Conservation (phyloP, 2,113 vertebrate genomes). For the Oncorhynchus kisutch region DNA sequence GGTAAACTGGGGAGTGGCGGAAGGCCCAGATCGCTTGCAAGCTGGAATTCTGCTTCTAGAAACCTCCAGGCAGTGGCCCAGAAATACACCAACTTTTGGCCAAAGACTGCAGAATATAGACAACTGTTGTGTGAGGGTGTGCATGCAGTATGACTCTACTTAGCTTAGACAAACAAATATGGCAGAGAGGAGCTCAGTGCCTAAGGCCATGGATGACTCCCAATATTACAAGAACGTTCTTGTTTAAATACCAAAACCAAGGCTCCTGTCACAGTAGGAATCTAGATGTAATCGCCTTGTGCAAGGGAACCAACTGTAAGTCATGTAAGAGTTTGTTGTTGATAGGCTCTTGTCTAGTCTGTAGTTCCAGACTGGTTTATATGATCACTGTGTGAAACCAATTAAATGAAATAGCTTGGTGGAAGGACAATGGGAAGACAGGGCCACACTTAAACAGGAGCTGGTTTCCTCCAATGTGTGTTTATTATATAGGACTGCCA, state of each 20-base stretch:
- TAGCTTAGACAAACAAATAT: no score
- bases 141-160: no score
- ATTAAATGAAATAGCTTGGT: no score
- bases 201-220: no score
- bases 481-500: not conserved
- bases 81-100: not conserved
- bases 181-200: no score
- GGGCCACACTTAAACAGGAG: not conserved
- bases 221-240: not conserved
- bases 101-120: not conserved
- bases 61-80: not conserved
- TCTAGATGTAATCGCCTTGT: no score
- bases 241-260: not conserved
- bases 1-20: conserved; percentile 70
- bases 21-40: not conserved
- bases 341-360: not conserved
- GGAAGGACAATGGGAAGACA: not conserved
- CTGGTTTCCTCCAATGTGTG: not conserved
- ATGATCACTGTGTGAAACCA: not conserved
- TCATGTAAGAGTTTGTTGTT: not conserved
- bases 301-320: no score
- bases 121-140: no score
- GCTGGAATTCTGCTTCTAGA: not conserved
- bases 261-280: no score
- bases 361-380: not conserved